A percentile compares a stretch with the other conserved stretches of the same genome.
These are phyloP conservation scores for Micrastur ruficollis DNA, from an alignment of 2,797 vertebrate genomes.

Conservation along the genomic window DNA sequence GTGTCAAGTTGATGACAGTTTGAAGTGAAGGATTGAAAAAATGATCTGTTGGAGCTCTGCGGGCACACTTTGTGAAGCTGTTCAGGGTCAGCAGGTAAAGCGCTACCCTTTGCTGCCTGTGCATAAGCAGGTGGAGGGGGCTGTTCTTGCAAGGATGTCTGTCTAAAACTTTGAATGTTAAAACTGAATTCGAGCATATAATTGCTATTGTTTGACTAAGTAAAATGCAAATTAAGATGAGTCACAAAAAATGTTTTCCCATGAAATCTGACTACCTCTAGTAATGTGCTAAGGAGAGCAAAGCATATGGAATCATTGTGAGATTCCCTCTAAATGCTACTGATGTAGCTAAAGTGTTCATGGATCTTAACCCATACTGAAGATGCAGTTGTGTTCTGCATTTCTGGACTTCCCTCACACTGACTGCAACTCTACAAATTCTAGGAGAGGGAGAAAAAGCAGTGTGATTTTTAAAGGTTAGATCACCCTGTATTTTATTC, in stretches of 20 bases:
- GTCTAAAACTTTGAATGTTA: background rate
- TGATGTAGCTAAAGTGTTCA: background rate
- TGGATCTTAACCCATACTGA: rapidly evolving
- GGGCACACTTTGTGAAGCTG: background rate
- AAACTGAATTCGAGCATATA: background rate
- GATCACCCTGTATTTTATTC: background rate
- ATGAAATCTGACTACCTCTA: background rate
- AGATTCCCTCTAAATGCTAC: background rate
- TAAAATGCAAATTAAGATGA: conserved; percentile 6
- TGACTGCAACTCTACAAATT: rapidly evolving
- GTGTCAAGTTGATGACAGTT: background rate
- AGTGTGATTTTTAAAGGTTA: background rate
- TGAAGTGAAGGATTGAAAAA: rapidly evolving
- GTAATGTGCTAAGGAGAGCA: background rate
- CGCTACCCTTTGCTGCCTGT: background rate
- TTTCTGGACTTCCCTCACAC: background rate
- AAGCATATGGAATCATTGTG: background rate
- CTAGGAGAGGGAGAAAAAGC: background rate
- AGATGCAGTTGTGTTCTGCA: too few relatives aligned
- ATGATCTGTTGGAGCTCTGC: background rate
- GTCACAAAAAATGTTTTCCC: conserved; percentile 15
- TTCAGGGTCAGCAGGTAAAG: background rate
- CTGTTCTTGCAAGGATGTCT: background rate
- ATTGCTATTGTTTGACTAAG: background rate
- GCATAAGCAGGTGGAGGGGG: background rate